Conservation (phyloP, 2,888 invertebrate genomes). For the Oxytorus armatus region DNA sequence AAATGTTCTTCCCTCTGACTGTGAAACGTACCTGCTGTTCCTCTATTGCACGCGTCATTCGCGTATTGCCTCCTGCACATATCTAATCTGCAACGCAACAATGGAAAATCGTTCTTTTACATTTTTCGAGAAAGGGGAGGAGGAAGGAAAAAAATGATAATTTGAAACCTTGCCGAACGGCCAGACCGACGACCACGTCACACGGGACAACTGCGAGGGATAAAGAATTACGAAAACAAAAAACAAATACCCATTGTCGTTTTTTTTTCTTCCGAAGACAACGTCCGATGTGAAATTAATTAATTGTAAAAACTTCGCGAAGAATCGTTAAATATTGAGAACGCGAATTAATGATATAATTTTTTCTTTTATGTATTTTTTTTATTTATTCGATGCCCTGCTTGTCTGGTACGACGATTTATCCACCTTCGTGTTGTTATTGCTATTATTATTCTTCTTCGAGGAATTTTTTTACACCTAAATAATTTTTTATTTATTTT, state of each 20-base stretch:
- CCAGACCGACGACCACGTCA: conserved; percentile 70
- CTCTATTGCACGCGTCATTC: conserved; percentile 98
- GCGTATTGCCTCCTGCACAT: conserved; percentile 98
- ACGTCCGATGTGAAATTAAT: not conserved
- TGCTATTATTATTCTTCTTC: no score
- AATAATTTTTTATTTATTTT: no score
- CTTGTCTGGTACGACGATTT: no score
- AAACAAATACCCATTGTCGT: not conserved
- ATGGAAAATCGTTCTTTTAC: conserved; percentile 85
- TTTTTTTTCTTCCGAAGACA: not conserved
- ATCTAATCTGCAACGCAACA: conserved; percentile 96
- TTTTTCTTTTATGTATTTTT: no score
- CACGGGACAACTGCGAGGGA: conserved; percentile 70
- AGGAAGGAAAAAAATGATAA: not conserved
- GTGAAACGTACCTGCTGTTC: conserved; percentile 95
- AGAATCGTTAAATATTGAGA: no score
- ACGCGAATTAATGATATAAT: no score
- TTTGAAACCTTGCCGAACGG: conserved; percentile 24
- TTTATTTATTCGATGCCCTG: not conserved
- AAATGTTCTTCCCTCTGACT: conserved; percentile 63
- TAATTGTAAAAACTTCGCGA: not conserved
- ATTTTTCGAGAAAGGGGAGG: conserved; percentile 67
- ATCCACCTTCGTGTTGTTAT: no score
- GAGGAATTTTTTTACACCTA: no score
- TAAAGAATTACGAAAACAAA: not conserved